A percentile compares a stretch with the other conserved stretches of the same genome.
Evolutionary conservation across 1,140 invertebrate species (phyloP).

Genomic region (Trinorchestia longiramus): DNA sequence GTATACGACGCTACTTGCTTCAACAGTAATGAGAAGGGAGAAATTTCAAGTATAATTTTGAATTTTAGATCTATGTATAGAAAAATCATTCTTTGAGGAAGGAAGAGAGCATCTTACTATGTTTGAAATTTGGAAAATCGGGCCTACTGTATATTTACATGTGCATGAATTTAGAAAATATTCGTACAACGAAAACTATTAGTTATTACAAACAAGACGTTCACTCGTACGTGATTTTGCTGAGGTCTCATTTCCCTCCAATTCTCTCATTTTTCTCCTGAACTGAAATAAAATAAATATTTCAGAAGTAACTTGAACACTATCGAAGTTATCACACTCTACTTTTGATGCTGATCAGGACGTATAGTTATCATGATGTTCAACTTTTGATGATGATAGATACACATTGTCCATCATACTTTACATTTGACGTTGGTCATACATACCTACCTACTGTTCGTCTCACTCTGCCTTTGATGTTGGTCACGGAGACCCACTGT

Average conservation of each 20-base stretch:
- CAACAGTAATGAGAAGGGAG: too few species aligned
- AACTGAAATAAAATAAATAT: not conserved
- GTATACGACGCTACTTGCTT: too few species aligned
- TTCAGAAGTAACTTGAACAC: not conserved
- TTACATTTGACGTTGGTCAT: not conserved
- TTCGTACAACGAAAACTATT: not conserved
- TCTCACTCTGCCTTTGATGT: not conserved
- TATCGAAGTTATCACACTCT: not conserved
- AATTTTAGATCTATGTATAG: too few species aligned
- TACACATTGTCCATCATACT: not conserved
- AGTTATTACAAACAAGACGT: not conserved
- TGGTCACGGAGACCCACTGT: not conserved
- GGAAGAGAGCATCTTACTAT: too few species aligned
- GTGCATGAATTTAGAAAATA: too few species aligned
- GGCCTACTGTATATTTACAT: too few species aligned
- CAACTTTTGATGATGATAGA: not conserved
- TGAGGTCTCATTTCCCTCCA: not conserved
- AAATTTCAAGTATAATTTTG: too few species aligned
- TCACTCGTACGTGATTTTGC: not conserved
- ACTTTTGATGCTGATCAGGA: not conserved
- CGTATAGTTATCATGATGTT: too few species aligned
- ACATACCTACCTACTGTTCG: not conserved
- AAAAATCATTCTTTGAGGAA: too few species aligned
- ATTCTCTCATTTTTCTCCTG: not conserved
- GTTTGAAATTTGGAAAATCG: too few species aligned